These are phyloP conservation scores for Enteromius afrohamiltoni DNA, from an alignment of 2,797 vertebrate genomes.

Conservation along the genomic window DNA sequence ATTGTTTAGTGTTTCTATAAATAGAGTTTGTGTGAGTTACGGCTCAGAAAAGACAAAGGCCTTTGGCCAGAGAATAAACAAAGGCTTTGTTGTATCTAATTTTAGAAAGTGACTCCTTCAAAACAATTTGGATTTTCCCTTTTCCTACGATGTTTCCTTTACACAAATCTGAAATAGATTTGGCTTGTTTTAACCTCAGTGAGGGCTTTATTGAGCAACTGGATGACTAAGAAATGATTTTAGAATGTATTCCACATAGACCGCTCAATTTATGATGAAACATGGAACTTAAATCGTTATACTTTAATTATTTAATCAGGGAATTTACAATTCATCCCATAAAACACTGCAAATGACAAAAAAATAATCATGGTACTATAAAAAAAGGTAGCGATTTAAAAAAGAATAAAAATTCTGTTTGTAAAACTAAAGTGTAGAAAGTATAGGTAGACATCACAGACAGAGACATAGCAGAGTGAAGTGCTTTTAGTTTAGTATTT, in stretches of 20 bases:
- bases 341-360: too few species aligned
- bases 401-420: too few species aligned
- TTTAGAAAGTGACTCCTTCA: conserved; percentile 61
- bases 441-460: too few species aligned
- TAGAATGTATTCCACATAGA: conserved; percentile 36
- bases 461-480: too few species aligned
- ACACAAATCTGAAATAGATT: conserved; percentile 65
- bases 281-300: too few species aligned
- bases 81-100: conserved; percentile 66
- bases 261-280: neutral
- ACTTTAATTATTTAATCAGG: too few species aligned
- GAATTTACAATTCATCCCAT: too few species aligned
- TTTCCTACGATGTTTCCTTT: conserved; percentile 68
- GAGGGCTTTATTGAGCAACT: conserved; percentile 46
- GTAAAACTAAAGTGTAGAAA: too few species aligned
- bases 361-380: too few species aligned
- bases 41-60: conserved; percentile 69
- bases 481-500: too few species aligned
- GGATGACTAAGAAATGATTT: conserved; percentile 49
- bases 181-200: conserved; percentile 41
- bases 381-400: too few species aligned
- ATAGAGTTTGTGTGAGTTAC: conserved; percentile 62
- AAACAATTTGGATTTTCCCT: conserved; percentile 65
- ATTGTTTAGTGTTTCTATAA: conserved; percentile 63
- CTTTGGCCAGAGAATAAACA: conserved; percentile 60